Conservation (phyloP, 2,113 vertebrate species). For the Cyanocitta stelleri region DNA sequence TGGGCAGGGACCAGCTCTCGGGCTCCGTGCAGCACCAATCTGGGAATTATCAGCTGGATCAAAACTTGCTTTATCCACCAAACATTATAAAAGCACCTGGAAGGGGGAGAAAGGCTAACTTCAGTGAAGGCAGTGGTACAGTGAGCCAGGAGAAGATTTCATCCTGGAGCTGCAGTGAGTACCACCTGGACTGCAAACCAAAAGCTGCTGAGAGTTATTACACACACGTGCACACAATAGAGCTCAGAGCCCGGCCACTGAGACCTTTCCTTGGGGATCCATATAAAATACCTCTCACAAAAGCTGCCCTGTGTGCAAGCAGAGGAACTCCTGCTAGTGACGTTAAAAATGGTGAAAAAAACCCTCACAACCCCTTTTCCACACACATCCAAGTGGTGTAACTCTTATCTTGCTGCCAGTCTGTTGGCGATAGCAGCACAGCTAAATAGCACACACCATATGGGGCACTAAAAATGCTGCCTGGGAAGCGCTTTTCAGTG, state of each 20-base stretch:
- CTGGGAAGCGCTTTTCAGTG: not conserved
- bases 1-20: not conserved
- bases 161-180: not conserved
- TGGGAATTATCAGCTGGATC: not conserved
- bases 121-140: not conserved
- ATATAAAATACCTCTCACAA: slow-evolving; percentile 46
- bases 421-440: not conserved
- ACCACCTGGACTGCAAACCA: not conserved
- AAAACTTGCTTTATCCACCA: not conserved
- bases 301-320: slow-evolving; percentile 42
- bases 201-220: not conserved
- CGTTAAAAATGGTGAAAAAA: not conserved
- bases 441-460: not conserved
- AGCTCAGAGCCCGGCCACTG: not conserved
- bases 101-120: not conserved
- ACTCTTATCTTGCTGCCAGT: not conserved
- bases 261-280: slow-evolving; percentile 51
- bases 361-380: not conserved
- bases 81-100: not conserved
- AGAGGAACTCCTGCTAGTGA: slow-evolving; percentile 24
- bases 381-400: not conserved
- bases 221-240: not conserved
- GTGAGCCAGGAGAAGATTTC: not conserved
- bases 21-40: not conserved
- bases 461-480: not conserved